These are phyloP conservation scores for Linnaemya tessellans DNA, from an alignment of 2,888 invertebrate species.

Conservation along the genomic window DNA sequence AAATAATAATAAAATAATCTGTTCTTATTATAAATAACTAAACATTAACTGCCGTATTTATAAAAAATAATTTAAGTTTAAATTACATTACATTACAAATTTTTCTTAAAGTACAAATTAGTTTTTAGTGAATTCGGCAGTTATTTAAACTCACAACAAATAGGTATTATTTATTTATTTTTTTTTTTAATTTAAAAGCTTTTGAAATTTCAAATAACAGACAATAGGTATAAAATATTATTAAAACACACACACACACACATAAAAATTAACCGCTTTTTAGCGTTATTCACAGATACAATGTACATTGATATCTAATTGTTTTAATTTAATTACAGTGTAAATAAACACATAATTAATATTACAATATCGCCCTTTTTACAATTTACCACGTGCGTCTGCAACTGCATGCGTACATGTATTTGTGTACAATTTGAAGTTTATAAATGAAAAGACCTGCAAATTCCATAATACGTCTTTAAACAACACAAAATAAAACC, in stretches of 20 bases:
- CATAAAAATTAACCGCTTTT: not conserved
- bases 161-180: not conserved
- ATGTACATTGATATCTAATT: no score
- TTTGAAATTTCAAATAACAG: not conserved
- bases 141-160: not conserved
- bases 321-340: not conserved
- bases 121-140: no score
- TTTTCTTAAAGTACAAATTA: no score
- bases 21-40: no score
- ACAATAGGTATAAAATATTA: no score
- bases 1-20: no score
- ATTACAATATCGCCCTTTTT: not conserved
- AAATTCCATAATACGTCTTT: not conserved
- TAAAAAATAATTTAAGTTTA: no score
- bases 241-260: no score
- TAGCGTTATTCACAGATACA: not conserved
- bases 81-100: no score
- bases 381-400: slow-evolving; percentile 6
- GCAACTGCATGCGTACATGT: no score
- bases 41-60: no score
- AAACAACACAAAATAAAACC: not conserved
- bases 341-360: not conserved
- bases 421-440: not conserved
- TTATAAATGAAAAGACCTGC: not conserved
- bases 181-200: not conserved